Conservation (phyloP, 1,140 invertebrate species). For the Ceratoteleas bidentatus region DNA sequence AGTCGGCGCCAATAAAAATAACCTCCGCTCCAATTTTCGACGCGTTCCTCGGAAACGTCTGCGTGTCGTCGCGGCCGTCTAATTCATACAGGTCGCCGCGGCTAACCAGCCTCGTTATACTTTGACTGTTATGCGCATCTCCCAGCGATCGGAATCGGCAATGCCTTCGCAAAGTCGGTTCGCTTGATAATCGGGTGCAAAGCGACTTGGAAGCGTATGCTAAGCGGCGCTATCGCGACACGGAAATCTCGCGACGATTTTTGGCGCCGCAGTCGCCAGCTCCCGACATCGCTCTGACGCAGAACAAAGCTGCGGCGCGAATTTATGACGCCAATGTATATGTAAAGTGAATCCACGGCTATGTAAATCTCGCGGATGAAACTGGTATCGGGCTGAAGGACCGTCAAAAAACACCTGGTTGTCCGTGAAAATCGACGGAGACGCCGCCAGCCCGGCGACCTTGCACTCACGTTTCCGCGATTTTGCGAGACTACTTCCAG, state of each 20-base stretch:
- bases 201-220: conserved; percentile 1
- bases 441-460: conserved; percentile 31
- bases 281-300: not conserved
- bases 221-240: not conserved
- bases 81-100: conserved; percentile 10
- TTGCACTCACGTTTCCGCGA: conserved; percentile 45
- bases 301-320: conserved; percentile 18
- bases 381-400: conserved; percentile 35
- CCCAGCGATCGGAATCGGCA: not conserved
- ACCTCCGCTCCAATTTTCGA: not conserved
- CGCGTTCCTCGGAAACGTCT: not conserved
- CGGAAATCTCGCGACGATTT: conserved; percentile 6
- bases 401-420: conserved; percentile 54
- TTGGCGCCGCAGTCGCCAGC: conserved; percentile 5
- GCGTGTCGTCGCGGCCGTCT: not conserved
- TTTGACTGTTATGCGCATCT: conserved; percentile 23
- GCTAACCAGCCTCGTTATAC: conserved; percentile 27
- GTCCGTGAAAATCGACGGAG: conserved; percentile 45
- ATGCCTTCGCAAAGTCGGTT: conserved; percentile 7
- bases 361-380: conserved; percentile 47
- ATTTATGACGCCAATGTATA: conserved; percentile 38
- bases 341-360: conserved; percentile 30
- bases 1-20: not conserved
- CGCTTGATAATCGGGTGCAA: not conserved
- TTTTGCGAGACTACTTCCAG: conserved; percentile 24